Conservation (phyloP, 2,113 vertebrate genomes). For the Agelaius tricolor region DNA sequence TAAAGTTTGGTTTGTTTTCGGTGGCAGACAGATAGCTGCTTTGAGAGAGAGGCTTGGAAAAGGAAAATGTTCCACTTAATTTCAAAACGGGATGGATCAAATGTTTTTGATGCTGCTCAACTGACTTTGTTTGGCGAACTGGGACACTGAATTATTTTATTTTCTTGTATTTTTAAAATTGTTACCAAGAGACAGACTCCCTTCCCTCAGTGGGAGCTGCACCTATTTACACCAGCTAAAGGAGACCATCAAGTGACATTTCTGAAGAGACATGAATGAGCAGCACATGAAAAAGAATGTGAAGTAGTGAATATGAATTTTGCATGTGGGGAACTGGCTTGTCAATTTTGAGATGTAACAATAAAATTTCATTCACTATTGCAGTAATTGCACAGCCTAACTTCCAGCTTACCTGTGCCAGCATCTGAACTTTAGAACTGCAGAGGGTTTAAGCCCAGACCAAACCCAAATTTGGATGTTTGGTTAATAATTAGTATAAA, state of each 20-base stretch:
- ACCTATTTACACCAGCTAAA: background rate
- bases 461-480: background rate
- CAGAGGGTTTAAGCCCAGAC: background rate
- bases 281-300: background rate
- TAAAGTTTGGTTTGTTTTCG: conserved; percentile 11
- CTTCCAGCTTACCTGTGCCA: background rate
- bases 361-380: background rate
- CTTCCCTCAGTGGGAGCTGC: background rate
- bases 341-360: background rate
- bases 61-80: background rate
- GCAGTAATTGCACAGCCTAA: background rate
- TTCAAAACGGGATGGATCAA: conserved; percentile 6
- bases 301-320: conserved; percentile 1
- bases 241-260: background rate
- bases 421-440: background rate
- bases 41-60: background rate
- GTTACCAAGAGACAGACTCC: background rate
- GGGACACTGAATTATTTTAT: conserved; percentile 2
- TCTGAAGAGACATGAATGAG: conserved; percentile 29
- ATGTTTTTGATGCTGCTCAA: background rate
- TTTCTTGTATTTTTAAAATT: background rate
- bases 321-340: background rate
- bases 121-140: conserved; percentile 8
- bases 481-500: conserved; percentile 15
- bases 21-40: background rate